phyloP scores from a whole-genome alignment of 2,888 invertebrate species.

The Polydrusus pterygomalis region DNA sequence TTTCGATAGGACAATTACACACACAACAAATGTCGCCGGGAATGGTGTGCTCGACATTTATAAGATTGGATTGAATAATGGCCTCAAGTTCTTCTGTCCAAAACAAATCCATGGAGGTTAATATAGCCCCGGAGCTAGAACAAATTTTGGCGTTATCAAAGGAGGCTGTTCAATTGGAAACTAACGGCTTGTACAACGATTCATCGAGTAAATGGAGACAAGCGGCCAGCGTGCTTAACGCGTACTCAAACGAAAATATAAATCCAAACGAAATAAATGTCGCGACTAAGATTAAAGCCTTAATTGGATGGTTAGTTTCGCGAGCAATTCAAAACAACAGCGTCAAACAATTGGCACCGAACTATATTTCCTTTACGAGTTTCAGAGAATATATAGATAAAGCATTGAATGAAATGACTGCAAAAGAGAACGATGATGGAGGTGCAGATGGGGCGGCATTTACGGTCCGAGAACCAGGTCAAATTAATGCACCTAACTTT shows the following conservation, averaged over 20 bases:
- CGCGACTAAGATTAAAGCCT: neutral
- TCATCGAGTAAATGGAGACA: neutral
- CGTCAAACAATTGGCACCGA: slow-evolving; percentile 4
- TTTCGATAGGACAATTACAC: too few species aligned
- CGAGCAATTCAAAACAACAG: slow-evolving; percentile 9
- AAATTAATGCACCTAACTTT: neutral
- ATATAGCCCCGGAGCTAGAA: slow-evolving; percentile 5
- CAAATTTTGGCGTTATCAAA: neutral
- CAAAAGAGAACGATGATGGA: neutral
- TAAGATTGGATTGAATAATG: neutral
- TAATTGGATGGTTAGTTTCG: slow-evolving; percentile 10
- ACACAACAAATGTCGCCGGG: neutral
- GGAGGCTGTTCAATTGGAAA: slow-evolving; percentile 1
- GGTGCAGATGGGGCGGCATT: too few species aligned
- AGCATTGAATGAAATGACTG: neutral
- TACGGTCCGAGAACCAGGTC: too few species aligned
- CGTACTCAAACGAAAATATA: neutral
- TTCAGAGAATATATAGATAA: slow-evolving; percentile 4
- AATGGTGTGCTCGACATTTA: neutral
- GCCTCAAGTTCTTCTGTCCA: neutral
- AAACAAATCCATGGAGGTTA: neutral
- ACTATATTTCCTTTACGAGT: slow-evolving; percentile 5
- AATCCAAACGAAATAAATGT: neutral
- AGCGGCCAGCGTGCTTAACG: neutral
- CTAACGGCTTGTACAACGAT: neutral